phyloP scores from a whole-genome alignment of 2,888 invertebrate genomes.

The Synergus japonicus region DNA sequence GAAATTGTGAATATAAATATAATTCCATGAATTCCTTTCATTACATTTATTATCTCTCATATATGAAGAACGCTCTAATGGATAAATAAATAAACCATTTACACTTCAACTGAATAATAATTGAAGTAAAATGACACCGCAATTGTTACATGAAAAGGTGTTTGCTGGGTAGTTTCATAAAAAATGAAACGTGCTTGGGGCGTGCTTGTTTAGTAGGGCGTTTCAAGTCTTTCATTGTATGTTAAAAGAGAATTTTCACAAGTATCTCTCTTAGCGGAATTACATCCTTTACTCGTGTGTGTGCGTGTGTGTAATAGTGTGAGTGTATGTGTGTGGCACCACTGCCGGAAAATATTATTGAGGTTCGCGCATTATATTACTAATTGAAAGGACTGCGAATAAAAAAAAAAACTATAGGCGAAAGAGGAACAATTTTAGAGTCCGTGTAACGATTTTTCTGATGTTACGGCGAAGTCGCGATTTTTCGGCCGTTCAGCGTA shows the following conservation, averaged over 20 bases:
- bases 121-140: background rate
- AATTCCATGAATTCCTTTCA: background rate
- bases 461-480: slow-evolving; percentile 25
- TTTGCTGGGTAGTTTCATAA: slow-evolving; percentile 36
- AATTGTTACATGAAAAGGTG: slow-evolving; percentile 4
- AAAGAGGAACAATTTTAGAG: slow-evolving; percentile 24
- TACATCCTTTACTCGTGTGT: slow-evolving; percentile 10
- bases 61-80: background rate
- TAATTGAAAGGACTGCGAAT: slow-evolving; percentile 25
- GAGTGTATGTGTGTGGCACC: slow-evolving; percentile 28
- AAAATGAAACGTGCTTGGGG: slow-evolving; percentile 29
- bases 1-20: background rate
- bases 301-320: slow-evolving; percentile 25
- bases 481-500: slow-evolving; percentile 37
- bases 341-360: slow-evolving; percentile 35
- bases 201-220: slow-evolving; percentile 32
- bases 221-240: slow-evolving; percentile 28
- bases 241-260: slow-evolving; percentile 5
- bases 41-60: background rate
- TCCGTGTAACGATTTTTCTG: slow-evolving; percentile 25
- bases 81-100: background rate
- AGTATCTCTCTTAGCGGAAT: background rate
- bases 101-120: background rate
- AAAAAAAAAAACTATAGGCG: background rate
- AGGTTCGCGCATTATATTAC: slow-evolving; percentile 25